Conservation (phyloP, 2,797 vertebrate species). For the Macropus fuliginosus region DNA sequence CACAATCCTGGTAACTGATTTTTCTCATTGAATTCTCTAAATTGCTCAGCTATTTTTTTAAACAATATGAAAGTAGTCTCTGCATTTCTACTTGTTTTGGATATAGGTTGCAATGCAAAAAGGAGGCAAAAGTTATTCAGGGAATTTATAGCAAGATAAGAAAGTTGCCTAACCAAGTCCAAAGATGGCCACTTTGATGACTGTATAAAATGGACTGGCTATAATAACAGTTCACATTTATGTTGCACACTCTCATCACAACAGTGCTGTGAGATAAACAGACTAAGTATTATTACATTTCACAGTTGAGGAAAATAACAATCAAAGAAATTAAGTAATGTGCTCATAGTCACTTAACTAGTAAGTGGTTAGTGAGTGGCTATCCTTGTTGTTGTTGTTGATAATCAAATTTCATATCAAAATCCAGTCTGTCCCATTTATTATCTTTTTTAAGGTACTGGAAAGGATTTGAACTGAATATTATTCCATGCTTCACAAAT, state of each 20-base stretch:
- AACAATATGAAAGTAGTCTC: neutral
- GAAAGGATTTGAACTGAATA: neutral
- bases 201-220: neutral
- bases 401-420: too few relatives aligned
- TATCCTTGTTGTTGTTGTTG: too few relatives aligned
- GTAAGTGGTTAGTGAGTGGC: too few relatives aligned
- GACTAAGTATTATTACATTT: neutral
- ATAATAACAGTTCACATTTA: neutral
- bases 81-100: neutral
- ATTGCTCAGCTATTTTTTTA: constrained; percentile 7
- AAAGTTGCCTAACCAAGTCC: neutral
- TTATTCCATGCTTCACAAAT: neutral
- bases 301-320: neutral
- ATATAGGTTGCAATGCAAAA: too few relatives aligned
- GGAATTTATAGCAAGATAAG: neutral
- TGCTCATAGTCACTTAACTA: too few relatives aligned
- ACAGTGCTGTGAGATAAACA: neutral
- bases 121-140: neutral
- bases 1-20: neutral
- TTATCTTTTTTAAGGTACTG: neutral
- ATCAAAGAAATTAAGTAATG: neutral
- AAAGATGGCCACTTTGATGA: neutral
- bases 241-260: neutral
- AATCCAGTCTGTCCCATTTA: neutral
- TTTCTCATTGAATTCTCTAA: neutral